Evolutionary conservation across 2,113 vertebrate genomes (phyloP).

Genomic region (Meleagris gallopavo): DNA sequence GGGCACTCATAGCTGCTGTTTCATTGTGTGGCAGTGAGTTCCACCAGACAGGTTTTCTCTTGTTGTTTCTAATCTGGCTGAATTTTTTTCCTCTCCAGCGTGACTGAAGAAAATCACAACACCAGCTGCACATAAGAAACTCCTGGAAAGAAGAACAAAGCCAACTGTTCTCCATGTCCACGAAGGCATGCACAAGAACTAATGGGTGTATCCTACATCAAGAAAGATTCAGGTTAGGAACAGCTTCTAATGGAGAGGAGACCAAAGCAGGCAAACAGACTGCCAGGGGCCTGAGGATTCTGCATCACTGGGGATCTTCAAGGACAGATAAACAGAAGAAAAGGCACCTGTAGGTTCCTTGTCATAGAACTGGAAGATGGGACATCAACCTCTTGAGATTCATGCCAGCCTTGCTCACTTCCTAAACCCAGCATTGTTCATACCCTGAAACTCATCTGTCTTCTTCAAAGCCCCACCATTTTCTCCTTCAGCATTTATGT

Average conservation of each 20-base stretch:
- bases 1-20: not conserved
- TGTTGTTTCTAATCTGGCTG: not conserved
- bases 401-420: not conserved
- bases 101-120: not conserved
- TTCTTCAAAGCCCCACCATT: not conserved
- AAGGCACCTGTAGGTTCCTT: not conserved
- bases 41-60: not conserved
- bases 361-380: not conserved
- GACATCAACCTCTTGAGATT: not conserved
- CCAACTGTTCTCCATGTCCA: not conserved
- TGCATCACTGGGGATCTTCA: not conserved
- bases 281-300: not conserved
- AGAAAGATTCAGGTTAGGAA: not conserved
- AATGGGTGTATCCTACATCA: not conserved
- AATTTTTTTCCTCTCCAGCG: not conserved
- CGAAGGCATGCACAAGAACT: not conserved
- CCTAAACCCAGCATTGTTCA: not conserved
- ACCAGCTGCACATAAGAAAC: not conserved
- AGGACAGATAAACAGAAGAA: not conserved
- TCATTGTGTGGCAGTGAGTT: not conserved
- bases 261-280: not conserved
- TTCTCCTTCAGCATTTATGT: not conserved
- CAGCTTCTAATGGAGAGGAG: not conserved
- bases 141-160: not conserved
- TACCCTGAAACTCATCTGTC: not conserved